phyloP scores from a whole-genome alignment of 2,888 invertebrate species.

The Eurytoma adleriae region DNA sequence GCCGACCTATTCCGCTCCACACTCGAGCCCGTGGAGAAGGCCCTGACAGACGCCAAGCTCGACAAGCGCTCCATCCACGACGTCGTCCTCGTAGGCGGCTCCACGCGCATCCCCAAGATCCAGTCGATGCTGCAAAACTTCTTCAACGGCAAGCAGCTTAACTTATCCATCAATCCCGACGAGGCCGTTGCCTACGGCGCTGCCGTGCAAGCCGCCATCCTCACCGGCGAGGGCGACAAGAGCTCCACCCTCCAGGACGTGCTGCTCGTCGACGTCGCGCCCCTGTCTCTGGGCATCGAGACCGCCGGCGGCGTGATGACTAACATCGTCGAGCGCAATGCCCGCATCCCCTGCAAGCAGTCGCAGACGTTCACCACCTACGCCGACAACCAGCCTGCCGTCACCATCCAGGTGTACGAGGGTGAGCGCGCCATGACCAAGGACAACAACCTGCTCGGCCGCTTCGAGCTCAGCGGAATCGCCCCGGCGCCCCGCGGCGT shows the following conservation, averaged over 20 bases:
- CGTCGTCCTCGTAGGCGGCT: slow-evolving; percentile 89
- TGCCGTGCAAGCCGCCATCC: slow-evolving; percentile 94
- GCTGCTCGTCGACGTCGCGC: slow-evolving; percentile 83
- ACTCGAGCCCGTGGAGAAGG: slow-evolving; percentile 86
- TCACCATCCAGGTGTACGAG: slow-evolving; percentile 79
- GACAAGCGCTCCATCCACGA: slow-evolving; percentile 87
- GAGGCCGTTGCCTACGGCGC: slow-evolving; percentile 96
- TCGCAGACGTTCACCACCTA: slow-evolving; percentile 82
- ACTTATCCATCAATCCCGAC: slow-evolving; percentile 94
- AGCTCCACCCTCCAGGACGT: slow-evolving; percentile 84
- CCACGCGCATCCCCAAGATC: slow-evolving; percentile 88
- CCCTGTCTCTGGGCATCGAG: slow-evolving; percentile 85
- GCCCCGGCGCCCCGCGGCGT: slow-evolving; percentile 84
- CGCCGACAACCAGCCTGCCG: slow-evolving; percentile 82
- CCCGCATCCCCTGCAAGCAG: slow-evolving; percentile 79
- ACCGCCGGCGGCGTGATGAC: slow-evolving; percentile 89
- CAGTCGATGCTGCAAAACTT: slow-evolving; percentile 85
- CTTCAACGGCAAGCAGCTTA: slow-evolving; percentile 88
- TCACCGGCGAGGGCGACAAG: slow-evolving; percentile 80
- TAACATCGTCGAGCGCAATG: slow-evolving; percentile 80
- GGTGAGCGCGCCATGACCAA: slow-evolving; percentile 90
- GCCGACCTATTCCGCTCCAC: slow-evolving; percentile 86
- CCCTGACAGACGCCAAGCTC: slow-evolving; percentile 86
- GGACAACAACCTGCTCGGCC: slow-evolving; percentile 84
- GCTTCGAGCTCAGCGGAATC: slow-evolving; percentile 82